Percentiles rank a stretch among this genome's conserved stretches.
Evolutionary conservation across 2,797 vertebrate species (phyloP).

Genomic region (Anas bahamensis): DNA sequence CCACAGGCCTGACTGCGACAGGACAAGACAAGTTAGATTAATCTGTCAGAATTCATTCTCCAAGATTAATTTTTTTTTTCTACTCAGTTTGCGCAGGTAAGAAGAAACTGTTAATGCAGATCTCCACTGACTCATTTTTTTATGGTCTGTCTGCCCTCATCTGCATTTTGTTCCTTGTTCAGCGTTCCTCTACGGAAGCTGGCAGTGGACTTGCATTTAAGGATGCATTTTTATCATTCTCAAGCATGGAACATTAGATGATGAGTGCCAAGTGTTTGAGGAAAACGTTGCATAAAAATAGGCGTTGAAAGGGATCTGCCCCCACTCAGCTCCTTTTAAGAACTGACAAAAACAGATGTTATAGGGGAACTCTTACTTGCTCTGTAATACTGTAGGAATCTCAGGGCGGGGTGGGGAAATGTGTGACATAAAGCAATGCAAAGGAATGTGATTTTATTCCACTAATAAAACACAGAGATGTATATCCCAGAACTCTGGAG

Average conservation of each 20-base stretch:
- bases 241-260: neutral
- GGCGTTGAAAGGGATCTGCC: neutral
- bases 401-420: neutral
- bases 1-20: neutral
- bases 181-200: neutral
- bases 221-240: neutral
- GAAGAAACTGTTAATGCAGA: neutral
- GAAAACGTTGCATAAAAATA: neutral
- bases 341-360: neutral
- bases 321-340: neutral
- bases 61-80: neutral
- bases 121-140: neutral
- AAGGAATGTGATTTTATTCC: neutral
- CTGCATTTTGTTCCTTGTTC: neutral
- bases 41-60: neutral
- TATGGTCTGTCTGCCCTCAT: neutral
- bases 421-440: neutral
- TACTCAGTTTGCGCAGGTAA: neutral
- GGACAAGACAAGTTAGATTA: neutral
- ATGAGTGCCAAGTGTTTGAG: neutral
- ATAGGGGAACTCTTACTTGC: neutral
- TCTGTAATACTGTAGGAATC: neutral
- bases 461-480: neutral
- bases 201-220: neutral
- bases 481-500: neutral